phyloP scores from a whole-genome alignment of 1,140 invertebrate genomes.

The Tetramorium simillimum region DNA sequence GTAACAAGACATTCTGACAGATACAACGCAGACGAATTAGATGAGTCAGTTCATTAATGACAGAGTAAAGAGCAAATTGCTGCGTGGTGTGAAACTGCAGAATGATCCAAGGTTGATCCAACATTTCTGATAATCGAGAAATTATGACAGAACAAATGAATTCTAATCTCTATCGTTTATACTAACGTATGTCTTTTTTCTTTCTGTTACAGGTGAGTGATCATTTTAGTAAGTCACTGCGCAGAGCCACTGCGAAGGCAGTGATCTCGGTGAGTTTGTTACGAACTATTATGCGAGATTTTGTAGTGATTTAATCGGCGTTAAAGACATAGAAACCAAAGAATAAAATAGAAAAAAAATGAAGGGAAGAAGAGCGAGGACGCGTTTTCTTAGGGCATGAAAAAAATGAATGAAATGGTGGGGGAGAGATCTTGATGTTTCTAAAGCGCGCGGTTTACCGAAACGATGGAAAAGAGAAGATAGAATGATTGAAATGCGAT shows the following conservation, averaged over 20 bases:
- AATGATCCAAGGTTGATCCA: slow-evolving; percentile 8
- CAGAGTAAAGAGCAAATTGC: slow-evolving; percentile 39
- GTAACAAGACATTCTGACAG: not conserved
- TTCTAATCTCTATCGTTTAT: not conserved
- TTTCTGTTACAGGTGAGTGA: slow-evolving; percentile 76
- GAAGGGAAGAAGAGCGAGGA: slow-evolving; percentile 4
- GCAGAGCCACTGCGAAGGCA: not conserved
- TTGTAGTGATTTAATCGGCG: slow-evolving; percentile 16
- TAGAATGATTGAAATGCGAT: slow-evolving; percentile 77
- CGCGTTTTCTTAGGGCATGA: not conserved
- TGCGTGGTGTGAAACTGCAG: not conserved
- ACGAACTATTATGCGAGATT: not conserved
- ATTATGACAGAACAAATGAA: slow-evolving; percentile 11
- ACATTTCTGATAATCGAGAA: not conserved
- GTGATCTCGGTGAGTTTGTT: slow-evolving; percentile 59
- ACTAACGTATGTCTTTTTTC: slow-evolving; percentile 29
- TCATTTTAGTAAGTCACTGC: slow-evolving; percentile 5
- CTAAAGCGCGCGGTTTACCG: slow-evolving; percentile 23
- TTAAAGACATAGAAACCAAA: slow-evolving; percentile 9
- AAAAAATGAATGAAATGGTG: not conserved
- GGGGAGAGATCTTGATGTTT: slow-evolving; percentile 71
- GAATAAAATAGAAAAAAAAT: not conserved
- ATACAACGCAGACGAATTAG: slow-evolving; percentile 4
- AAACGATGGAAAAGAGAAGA: slow-evolving; percentile 24
- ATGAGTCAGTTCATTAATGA: slow-evolving; percentile 45